These are phyloP conservation scores for Thryonomys swinderianus DNA, from an alignment of 2,113 vertebrate genomes.

Conservation along the genomic window DNA sequence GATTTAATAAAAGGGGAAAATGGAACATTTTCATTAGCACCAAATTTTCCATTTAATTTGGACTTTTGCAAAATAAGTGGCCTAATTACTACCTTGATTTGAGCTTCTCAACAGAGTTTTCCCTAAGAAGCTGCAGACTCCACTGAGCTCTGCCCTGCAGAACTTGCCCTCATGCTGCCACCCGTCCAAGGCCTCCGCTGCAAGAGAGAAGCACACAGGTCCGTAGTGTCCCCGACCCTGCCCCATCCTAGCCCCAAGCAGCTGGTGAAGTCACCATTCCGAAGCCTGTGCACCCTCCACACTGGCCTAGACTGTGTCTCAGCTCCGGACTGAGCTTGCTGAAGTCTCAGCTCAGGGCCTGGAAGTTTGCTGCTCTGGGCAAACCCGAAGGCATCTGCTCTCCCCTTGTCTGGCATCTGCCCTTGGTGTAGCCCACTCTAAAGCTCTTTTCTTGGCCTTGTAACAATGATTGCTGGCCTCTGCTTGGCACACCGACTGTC, in stretches of 20 bases:
- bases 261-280: not conserved
- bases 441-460: not conserved
- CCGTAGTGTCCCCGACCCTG: not conserved
- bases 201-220: not conserved
- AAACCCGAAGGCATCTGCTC: not conserved
- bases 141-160: not conserved
- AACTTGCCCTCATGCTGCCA: not conserved
- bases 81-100: slow-evolving; percentile 85
- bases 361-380: not conserved
- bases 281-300: not conserved
- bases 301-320: not conserved
- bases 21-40: slow-evolving; percentile 86
- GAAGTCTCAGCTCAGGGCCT: not conserved
- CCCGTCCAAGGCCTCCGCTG: not conserved
- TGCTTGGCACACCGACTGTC: not conserved
- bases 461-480: not conserved
- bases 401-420: not conserved
- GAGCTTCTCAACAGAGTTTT: slow-evolving; percentile 79
- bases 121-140: slow-evolving; percentile 59
- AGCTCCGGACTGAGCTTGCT: not conserved
- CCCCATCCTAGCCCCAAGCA: not conserved
- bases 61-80: slow-evolving; percentile 86
- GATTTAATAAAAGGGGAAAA: slow-evolving; percentile 86
- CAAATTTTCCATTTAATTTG: slow-evolving; percentile 87
- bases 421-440: not conserved